These are phyloP conservation scores for Leptopilina clavipes DNA, from an alignment of 1,140 invertebrate species.

Conservation along the genomic window DNA sequence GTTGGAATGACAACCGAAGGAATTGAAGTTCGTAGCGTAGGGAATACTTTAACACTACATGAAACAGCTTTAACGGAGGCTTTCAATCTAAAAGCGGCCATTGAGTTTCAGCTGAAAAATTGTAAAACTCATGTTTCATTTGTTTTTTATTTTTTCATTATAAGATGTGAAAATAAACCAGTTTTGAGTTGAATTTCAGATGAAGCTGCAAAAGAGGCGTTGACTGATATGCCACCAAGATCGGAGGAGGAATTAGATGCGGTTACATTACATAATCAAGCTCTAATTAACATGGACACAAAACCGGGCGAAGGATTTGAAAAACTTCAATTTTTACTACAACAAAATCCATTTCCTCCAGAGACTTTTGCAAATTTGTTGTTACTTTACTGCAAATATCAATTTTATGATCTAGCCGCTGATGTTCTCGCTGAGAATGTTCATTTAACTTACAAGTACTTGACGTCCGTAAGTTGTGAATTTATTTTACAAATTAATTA, in stretches of 20 bases:
- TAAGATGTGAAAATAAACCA: neutral
- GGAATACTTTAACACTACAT: conserved; percentile 96
- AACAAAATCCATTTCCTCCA: conserved; percentile 96
- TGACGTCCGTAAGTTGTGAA: conserved; percentile 84
- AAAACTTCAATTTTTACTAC: conserved; percentile 96
- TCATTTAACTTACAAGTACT: conserved; percentile 96
- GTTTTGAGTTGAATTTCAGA: conserved; percentile 74
- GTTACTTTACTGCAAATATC: conserved; percentile 96
- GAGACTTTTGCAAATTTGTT: conserved; percentile 98
- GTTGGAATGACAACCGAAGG: conserved; percentile 99
- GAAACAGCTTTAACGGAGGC: conserved; percentile 98
- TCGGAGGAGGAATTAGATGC: conserved; percentile 98
- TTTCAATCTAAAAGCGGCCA: conserved; percentile 98
- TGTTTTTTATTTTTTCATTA: conserved; percentile 2
- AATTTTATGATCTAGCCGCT: conserved; percentile 97
- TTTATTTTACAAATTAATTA: conserved; percentile 29
- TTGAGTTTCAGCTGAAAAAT: conserved; percentile 98
- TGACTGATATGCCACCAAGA: conserved; percentile 98
- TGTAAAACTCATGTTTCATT: conserved; percentile 75
- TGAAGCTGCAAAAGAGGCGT: conserved; percentile 92
- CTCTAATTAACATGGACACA: conserved; percentile 93
- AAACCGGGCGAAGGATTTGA: conserved; percentile 96
- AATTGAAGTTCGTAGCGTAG: conserved; percentile 96
- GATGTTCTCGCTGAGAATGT: conserved; percentile 99
- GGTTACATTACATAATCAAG: conserved; percentile 98